These are phyloP conservation scores for Microplitis manilae DNA, from an alignment of 2,888 invertebrate genomes.

Conservation along the genomic window DNA sequence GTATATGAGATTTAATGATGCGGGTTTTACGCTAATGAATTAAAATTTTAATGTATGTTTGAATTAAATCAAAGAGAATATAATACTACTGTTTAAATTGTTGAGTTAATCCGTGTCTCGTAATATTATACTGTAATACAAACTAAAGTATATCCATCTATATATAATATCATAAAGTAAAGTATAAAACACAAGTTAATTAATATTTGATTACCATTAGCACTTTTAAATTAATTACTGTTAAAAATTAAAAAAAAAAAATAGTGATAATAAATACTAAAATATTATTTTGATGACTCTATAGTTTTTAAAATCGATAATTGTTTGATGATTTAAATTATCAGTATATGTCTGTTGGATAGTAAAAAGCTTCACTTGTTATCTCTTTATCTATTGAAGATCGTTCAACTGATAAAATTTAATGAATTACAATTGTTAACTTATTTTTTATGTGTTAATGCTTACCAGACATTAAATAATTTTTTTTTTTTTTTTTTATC, in stretches of 20 bases:
- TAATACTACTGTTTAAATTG: not conserved
- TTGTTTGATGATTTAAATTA: conserved; percentile 38
- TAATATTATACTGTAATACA: not conserved
- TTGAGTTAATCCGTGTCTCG: not conserved
- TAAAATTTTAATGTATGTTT: conserved; percentile 4
- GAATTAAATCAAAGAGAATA: not conserved
- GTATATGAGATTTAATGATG: not conserved
- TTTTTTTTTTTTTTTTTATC: not conserved
- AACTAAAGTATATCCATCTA: not conserved
- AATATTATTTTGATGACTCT: conserved; percentile 41
- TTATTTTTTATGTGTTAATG: conserved; percentile 30
- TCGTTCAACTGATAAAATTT: conserved; percentile 60
- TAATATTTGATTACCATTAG: no score
- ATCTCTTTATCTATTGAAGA: conserved; percentile 57
- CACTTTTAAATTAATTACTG: no score
- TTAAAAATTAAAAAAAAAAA: no score
- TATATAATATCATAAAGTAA: not conserved
- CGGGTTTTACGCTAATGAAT: conserved; percentile 4
- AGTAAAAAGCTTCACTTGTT: conserved; percentile 56
- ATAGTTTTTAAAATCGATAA: conserved; percentile 53
- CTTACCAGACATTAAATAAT: not conserved
- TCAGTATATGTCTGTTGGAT: conserved; percentile 59
- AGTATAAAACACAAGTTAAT: no score
- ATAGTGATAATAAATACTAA: no score
- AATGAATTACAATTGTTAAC: conserved; percentile 59